Base-by-base conservation (phyloP, 2,113 vertebrate genomes). In the Chionodraco myersi region DNA sequence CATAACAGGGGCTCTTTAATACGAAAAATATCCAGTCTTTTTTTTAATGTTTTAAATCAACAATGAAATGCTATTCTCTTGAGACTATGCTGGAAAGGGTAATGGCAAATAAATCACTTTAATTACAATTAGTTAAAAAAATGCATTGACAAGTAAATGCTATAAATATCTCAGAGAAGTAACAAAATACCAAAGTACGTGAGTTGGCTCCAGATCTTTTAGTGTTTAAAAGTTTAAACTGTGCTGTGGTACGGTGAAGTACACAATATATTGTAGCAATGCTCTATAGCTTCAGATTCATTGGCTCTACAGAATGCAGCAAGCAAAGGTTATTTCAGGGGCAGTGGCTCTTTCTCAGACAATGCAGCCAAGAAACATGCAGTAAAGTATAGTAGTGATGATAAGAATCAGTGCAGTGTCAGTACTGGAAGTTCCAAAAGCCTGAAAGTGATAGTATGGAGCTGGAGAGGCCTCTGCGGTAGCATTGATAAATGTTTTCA, bases 401-500 rank as follows among this genome's bases (percentile, higher is more conserved):
- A 91, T 91, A 83, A 92, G 88, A 83, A 91, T 91, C 88, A 82
- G 83, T 83, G 83, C 86, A 79, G 71, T 30, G 86, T 91, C 87
- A 85, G 86, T 85, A 63, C 69, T 82, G 79, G 10, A 41, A 66
- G 69, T 79, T 88, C 86, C 90, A 79, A 84, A 86, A 87, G 85
- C 75, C 84, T 82, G 89, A 88, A 92, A 88, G 88, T 71, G 90
- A 91, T 93, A 86, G 77, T 60, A 12, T 15, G 4, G 83, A 77
- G 83, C 82, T 41, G 70, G 74, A 83, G 89, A 89, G 80, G 84
- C 79, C 85, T 79, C 87, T 83, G 88, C 88, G 80, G 91, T 85
- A 91, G 83, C 90, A 77, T 64, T 93, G 90, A 93, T 84, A 92
- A 93, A 93, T 92, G 88, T 93, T 91, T 94, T 85, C 90, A 89